Base-by-base conservation (phyloP, 2,888 invertebrate genomes). In the Cancer borealis region DNA sequence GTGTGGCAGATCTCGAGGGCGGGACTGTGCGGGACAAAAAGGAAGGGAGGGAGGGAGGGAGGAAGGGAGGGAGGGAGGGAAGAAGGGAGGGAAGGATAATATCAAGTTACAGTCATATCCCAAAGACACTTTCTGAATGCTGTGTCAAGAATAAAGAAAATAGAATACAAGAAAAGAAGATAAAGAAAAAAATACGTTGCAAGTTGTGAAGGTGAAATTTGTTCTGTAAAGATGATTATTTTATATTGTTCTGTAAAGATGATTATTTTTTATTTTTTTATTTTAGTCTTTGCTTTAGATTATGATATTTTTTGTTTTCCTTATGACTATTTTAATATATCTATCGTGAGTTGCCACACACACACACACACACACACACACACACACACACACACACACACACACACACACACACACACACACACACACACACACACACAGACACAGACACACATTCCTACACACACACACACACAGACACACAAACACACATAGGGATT, bases 341-440 rank as follows among this genome's bases (percentile, higher is more conserved):
- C 66, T 66, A 21, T 54, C 66, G 0, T 66, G 8, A 14, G 66
- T 21, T 21, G 66, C 0, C 10, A 14, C 17, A 54, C 30, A 5
- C 30, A 21, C 21, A 21, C 21, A 66, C 6, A 66, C 6, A n/a
- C 6, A 21, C 21, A 10, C 30, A 30, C 79, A 79, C 79, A 17
- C 10, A 14, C 17, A 54, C 30, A 5, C 30, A 21, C 21, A 21
- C 21, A 66, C 6, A 66, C 6, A n/a, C 6, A 21, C 21, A 10
- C 30, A 30, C 79, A 79, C 79, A 79, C 30, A 3, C 79, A 30
- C 30, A 79, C 79, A 26, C 79, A 79, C 79, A 30, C 30, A 79
- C 79, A 79, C 79, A 79, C 79, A 73, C 73, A 73, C 73, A 73
- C 73, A 73, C 73, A 73, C 73, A n/a, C 73, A 73, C 73, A 66